A percentile compares a stretch with the other conserved stretches of the same genome.
phyloP scores from a whole-genome alignment of 2,888 invertebrate genomes.

The Alentia gelatinosa region DNA sequence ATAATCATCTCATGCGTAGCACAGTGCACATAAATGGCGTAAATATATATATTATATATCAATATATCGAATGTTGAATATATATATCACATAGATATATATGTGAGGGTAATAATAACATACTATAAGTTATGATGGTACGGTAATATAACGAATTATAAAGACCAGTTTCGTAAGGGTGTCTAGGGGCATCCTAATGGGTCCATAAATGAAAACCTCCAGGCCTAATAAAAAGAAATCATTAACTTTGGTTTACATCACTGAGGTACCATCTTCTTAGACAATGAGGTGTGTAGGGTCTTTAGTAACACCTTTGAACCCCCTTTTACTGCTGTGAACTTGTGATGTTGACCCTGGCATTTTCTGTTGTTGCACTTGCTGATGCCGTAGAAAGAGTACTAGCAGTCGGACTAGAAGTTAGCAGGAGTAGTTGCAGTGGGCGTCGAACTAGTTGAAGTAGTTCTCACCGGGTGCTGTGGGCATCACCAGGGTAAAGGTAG shows the following conservation, averaged over 20 bases:
- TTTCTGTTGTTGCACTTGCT: background rate
- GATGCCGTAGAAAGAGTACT: background rate
- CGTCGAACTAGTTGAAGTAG: background rate
- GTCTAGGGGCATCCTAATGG: constrained; percentile 35
- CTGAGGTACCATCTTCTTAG: constrained; percentile 36
- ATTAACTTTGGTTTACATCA: constrained; percentile 38
- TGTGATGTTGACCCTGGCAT: background rate
- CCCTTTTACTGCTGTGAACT: background rate
- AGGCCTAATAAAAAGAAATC: background rate
- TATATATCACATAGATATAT: constrained; percentile 46
- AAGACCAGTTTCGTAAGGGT: constrained; percentile 8
- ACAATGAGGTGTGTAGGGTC: background rate
- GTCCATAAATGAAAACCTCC: background rate
- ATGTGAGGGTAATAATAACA: constrained; percentile 23
- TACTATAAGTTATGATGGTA: constrained; percentile 44
- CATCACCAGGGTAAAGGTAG: too few species aligned
- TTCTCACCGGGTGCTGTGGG: background rate
- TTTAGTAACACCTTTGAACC: background rate
- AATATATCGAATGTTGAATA: constrained; percentile 53
- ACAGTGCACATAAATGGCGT: constrained; percentile 55
- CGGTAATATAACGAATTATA: constrained; percentile 44
- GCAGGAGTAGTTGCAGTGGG: background rate
- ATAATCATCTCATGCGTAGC: constrained; percentile 46
- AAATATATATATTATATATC: constrained; percentile 48
- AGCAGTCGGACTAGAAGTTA: too few species aligned